phyloP scores from a whole-genome alignment of 2,113 vertebrate genomes.

The Rhinichthys klamathensis region DNA sequence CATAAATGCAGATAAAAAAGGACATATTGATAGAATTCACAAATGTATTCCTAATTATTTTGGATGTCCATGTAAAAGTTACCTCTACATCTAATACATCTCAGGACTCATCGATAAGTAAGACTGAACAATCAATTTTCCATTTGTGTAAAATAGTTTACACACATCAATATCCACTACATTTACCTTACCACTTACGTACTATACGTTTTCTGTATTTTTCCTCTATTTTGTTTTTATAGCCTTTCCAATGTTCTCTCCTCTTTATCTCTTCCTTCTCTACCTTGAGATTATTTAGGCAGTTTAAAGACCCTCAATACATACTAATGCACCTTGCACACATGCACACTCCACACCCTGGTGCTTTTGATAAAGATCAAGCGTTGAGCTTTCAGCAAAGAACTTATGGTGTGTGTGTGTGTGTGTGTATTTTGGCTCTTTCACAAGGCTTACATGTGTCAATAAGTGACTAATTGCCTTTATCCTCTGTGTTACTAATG shows the following conservation, averaged over 20 bases:
- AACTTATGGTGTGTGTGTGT: slow-evolving; percentile 8
- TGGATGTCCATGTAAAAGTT: no score
- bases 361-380: slow-evolving; percentile 29
- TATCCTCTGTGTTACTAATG: slow-evolving; percentile 63
- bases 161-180: no score
- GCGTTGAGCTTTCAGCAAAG: background rate
- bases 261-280: background rate
- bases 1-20: no score
- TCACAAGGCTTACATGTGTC: slow-evolving; percentile 62
- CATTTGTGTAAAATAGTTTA: no score
- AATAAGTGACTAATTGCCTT: slow-evolving; percentile 76
- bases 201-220: background rate
- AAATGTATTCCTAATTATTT: no score
- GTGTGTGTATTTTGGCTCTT: slow-evolving; percentile 24
- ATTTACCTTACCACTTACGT: background rate
- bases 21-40: no score
- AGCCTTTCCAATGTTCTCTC: slow-evolving; percentile 7
- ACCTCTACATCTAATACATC: no score
- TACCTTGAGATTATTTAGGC: slow-evolving; percentile 37
- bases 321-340: slow-evolving; percentile 11
- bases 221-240: slow-evolving; percentile 7
- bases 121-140: no score
- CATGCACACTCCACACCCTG: background rate
- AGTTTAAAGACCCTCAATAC: slow-evolving; percentile 29
- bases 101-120: no score